phyloP scores from a whole-genome alignment of 2,113 vertebrate species.

The Xenopus laevis region DNA sequence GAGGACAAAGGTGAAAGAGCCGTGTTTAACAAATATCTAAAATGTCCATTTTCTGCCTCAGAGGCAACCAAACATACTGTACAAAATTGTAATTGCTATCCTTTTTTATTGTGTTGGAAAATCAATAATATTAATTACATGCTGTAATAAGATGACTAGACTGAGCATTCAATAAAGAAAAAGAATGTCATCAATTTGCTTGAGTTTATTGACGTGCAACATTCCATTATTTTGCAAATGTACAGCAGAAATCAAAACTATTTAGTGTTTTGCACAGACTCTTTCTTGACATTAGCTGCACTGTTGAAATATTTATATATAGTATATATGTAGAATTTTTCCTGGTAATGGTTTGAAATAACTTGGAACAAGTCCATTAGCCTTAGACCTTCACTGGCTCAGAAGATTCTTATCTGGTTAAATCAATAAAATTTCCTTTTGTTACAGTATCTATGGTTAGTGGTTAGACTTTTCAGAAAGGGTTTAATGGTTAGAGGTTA shows the following conservation, averaged over 20 bases:
- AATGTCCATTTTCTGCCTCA: neutral
- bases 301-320: too few species aligned
- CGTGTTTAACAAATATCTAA: neutral
- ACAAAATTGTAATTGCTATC: neutral
- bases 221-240: neutral
- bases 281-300: neutral
- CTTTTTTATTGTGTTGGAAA: neutral
- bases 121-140: neutral
- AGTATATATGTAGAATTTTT: too few species aligned
- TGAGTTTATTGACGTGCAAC: neutral
- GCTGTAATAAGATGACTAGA: conserved; percentile 1
- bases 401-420: too few species aligned
- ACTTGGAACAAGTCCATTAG: too few species aligned
- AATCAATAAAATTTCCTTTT: too few species aligned
- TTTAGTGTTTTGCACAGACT: neutral
- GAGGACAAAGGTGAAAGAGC: neutral
- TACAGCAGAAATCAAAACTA: neutral
- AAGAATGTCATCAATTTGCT: neutral
- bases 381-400: too few species aligned
- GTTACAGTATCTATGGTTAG: too few species aligned
- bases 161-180: neutral
- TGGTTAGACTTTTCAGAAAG: too few species aligned
- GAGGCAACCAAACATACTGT: neutral
- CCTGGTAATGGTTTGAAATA: too few species aligned
- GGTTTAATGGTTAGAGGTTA: too few species aligned